These are phyloP conservation scores for Tetramorium parvispinum DNA, from an alignment of 1,140 invertebrate species.

Conservation along the genomic window DNA sequence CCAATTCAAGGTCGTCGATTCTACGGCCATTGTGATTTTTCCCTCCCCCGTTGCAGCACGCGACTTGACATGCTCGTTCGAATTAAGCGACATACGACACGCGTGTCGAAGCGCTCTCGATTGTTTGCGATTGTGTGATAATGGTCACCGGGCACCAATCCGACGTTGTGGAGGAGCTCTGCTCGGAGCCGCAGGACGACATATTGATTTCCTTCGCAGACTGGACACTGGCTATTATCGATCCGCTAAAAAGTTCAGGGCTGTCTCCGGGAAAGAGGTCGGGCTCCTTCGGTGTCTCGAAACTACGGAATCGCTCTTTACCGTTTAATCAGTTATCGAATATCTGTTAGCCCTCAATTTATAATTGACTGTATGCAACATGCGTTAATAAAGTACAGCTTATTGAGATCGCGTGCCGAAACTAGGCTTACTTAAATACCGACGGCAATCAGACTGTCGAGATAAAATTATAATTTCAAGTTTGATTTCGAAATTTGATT, in stretches of 20 bases:
- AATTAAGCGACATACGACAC: constrained; percentile 3
- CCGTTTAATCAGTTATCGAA: constrained; percentile 19
- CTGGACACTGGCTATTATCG: constrained; percentile 80
- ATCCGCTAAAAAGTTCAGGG: constrained; percentile 83
- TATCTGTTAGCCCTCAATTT: neutral
- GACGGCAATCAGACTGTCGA: neutral
- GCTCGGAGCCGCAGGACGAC: constrained; percentile 79
- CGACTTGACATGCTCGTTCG: neutral
- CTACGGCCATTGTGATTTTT: constrained; percentile 29
- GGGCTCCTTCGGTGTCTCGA: constrained; percentile 17
- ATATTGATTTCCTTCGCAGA: constrained; percentile 80
- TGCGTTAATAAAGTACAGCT: neutral
- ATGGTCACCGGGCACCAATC: constrained; percentile 66
- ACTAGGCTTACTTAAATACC: neutral
- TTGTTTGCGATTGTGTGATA: constrained; percentile 49
- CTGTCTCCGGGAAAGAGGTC: constrained; percentile 68
- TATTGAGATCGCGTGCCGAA: neutral
- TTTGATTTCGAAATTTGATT: neutral
- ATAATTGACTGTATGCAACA: neutral
- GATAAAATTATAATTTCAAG: neutral
- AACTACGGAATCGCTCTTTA: constrained; percentile 11
- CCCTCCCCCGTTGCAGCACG: neutral
- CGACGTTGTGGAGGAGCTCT: constrained; percentile 52
- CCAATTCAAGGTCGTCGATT: constrained; percentile 41
- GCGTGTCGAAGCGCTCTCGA: constrained; percentile 10